Evolutionary conservation across 2,797 vertebrate genomes (phyloP), one percentile per base, ranked within the genome.

Genomic region (Amniataba percoides): DNA sequence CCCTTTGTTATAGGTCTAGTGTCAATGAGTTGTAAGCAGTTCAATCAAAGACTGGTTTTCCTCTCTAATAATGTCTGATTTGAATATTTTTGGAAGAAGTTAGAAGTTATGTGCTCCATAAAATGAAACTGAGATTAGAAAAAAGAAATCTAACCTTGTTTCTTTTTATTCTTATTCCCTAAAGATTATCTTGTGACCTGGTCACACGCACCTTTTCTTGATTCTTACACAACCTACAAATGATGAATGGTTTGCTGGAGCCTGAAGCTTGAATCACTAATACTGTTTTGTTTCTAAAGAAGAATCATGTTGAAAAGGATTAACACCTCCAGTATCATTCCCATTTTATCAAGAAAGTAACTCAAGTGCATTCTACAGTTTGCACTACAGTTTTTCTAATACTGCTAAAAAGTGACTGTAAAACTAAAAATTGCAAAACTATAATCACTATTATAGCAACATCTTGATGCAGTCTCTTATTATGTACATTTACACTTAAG

Each of bases 291-390:
- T 21, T 25, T 10, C 15, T 58, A n/a, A 42, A 15, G 21, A 27
- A 58, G 27, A 45, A 6, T 23, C 9, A 21, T 36, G 42, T 21
- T 57, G 9, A 21, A 58, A 13, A 13, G n/a, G n/a, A 80, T 89
- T 88, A 89, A 85, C 87, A 82, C 85, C 85, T 57, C 40, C 55
- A 42, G 52, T 83, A 78, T 84, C 67, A 76, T 71, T 87, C 69
- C 71, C 81, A 71, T 78, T 76, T 79, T 72, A 79, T 49, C 36
- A 66, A 82, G 36, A 78, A 78, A 77, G 64, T 77, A 80, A 78
- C 56, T 43, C 42, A 49, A 71, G 74, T 10, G 11, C 46, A 52
- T 76, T 59, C 56, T 71, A 70, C 7, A 55, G 59, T 61, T 63
- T 53, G 58, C n/a, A n/a, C n/a, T 36, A 36, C 13, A 34, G 8